Percentiles rank a stretch among this genome's conserved stretches.
Conservation (phyloP, 2,888 invertebrate genomes). For the Beris chalybata region DNA sequence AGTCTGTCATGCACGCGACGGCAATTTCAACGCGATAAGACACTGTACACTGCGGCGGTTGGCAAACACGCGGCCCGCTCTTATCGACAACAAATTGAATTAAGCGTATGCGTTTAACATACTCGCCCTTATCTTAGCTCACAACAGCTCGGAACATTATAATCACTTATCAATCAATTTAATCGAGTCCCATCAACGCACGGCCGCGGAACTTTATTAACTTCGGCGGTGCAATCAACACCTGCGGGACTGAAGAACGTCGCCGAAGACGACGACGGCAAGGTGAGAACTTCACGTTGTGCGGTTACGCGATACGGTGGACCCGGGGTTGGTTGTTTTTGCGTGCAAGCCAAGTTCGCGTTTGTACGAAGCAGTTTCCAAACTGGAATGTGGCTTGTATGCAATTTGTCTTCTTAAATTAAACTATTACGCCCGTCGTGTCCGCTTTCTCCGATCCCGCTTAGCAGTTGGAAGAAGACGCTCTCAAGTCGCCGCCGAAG, state of each 20-base stretch:
- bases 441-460: constrained; percentile 3
- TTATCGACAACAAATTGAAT: no score
- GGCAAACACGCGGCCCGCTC: no score
- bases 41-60: background rate
- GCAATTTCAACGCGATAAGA: constrained; percentile 11
- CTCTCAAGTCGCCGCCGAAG: no score
- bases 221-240: constrained; percentile 33
- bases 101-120: no score
- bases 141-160: constrained; percentile 33
- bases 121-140: constrained; percentile 12
- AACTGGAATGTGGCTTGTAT: constrained; percentile 33
- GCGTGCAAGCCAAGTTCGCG: background rate
- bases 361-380: constrained; percentile 8
- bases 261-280: constrained; percentile 1
- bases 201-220: constrained; percentile 1
- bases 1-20: constrained; percentile 39
- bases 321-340: constrained; percentile 7
- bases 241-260: constrained; percentile 26
- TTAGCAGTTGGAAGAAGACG: background rate
- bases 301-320: background rate
- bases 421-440: constrained; percentile 21
- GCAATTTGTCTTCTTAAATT: constrained; percentile 39
- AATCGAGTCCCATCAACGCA: constrained; percentile 8
- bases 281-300: constrained; percentile 3
- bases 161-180: constrained; percentile 14